Evolutionary conservation across 2,113 vertebrate species (phyloP).

Genomic region (Pelodiscus sinensis): DNA sequence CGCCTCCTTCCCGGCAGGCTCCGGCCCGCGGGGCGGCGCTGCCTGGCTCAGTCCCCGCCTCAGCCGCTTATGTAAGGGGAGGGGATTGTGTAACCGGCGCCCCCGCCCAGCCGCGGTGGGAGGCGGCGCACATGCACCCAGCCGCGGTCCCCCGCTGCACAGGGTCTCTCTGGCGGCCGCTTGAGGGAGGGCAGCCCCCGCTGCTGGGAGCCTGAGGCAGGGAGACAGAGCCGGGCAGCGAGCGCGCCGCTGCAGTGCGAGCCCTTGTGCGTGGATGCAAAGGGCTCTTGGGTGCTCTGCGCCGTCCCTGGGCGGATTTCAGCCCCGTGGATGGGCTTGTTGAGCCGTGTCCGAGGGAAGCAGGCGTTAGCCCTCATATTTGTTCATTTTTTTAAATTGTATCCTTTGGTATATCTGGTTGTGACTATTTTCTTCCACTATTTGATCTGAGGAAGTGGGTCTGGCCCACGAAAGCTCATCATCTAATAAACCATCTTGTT

Average conservation of each 20-base stretch:
- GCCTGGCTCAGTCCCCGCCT: background rate
- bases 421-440: no score
- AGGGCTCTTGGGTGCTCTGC: background rate
- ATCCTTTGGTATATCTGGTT: no score
- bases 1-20: slow-evolving; percentile 22
- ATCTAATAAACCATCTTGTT: no score
- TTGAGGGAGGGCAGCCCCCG: background rate
- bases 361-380: background rate
- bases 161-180: no score
- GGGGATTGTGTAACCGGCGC: background rate
- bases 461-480: no score
- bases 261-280: background rate
- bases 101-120: background rate
- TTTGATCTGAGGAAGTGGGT: no score
- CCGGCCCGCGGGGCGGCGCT: no score
- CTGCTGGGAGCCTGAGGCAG: no score
- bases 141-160: no score
- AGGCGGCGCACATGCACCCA: no score
- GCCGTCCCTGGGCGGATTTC: background rate
- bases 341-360: background rate
- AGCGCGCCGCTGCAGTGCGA: background rate
- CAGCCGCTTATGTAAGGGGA: background rate
- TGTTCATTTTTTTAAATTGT: no score
- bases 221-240: no score
- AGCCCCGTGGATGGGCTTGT: background rate